Evolutionary conservation across 2,888 invertebrate genomes (phyloP), one percentile per base, ranked within the genome.

Genomic region (Amphimallon solstitiale): DNA sequence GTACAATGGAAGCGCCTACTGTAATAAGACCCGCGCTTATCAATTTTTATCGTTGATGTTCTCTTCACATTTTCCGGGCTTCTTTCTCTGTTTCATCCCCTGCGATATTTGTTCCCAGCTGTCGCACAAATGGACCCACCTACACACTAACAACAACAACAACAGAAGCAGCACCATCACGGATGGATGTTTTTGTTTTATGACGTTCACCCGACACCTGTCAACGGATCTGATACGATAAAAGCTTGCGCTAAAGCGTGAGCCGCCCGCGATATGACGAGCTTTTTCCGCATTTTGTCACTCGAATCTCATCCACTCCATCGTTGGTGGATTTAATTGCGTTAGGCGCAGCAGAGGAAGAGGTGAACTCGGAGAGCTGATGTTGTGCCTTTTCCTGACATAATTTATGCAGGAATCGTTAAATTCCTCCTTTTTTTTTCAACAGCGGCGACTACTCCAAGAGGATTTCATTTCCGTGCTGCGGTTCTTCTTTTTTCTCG

Each of bases 131-230:
- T 56, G 40, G 40, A 56, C 56, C 40, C 40, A 29, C 29, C 29
- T 29, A 29, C 29, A 29, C 56, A 56, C n/a, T n/a, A n/a, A n/a
- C n/a, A n/a, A n/a, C n/a, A n/a, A n/a, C n/a, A n/a, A n/a, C n/a
- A n/a, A n/a, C n/a, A n/a, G n/a, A n/a, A n/a, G n/a, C n/a, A n/a
- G n/a, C n/a, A n/a, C n/a, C n/a, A n/a, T n/a, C 40, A 40, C 40
- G 14, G 23, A 56, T 56, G 40, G 56, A 40, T 29, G 37, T 37
- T 43, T 56, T 56, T 56, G 56, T 56, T 21, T 56, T 56, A 40
- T 56, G 56, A 56, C 40, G 56, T 23, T 21, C 38, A 56, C 40
- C 12, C 56, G 40, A 56, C 56, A 56, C 56, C 56, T 56, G 56
- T 56, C 56, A 56, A 23, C 23, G 56, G 10, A 7, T 12, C 23